These are phyloP conservation scores for Donacobius atricapilla DNA, from an alignment of 2,113 vertebrate species.

Conservation along the genomic window DNA sequence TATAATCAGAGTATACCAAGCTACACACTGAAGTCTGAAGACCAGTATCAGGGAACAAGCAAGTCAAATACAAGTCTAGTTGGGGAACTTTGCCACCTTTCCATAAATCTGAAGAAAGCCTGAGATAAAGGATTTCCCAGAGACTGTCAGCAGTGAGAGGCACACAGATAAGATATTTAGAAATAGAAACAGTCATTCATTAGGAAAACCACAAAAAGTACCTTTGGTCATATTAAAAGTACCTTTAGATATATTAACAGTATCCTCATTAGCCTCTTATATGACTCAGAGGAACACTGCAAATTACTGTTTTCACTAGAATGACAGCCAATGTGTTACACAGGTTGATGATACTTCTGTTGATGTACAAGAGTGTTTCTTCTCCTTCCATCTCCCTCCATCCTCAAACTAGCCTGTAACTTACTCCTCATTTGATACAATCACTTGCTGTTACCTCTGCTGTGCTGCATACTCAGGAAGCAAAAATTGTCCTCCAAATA, in stretches of 20 bases:
- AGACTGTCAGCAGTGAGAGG: not conserved
- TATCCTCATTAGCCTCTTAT: not conserved
- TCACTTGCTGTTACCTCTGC: not conserved
- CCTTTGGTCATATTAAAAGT: not conserved
- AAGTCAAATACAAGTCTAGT: not conserved
- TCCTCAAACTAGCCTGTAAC: not conserved
- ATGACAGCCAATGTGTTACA: not conserved
- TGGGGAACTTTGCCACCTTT: not conserved
- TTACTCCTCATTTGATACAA: not conserved
- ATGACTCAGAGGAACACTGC: not conserved
- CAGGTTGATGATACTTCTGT: not conserved
- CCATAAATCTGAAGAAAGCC: not conserved
- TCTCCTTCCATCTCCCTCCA: not conserved
- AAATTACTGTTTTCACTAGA: not conserved
- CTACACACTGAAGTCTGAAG: not conserved
- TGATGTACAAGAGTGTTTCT: not conserved
- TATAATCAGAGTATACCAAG: not conserved
- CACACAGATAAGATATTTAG: not conserved
- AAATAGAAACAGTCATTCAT: not conserved
- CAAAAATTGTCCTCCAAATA: not conserved
- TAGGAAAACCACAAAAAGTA: not conserved
- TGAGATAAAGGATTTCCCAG: not conserved
- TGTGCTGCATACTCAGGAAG: not conserved
- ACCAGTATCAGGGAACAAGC: not conserved
- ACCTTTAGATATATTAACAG: not conserved